Base-by-base conservation (phyloP, 2,888 invertebrate species). In the Diloba caeruleocephala region DNA sequence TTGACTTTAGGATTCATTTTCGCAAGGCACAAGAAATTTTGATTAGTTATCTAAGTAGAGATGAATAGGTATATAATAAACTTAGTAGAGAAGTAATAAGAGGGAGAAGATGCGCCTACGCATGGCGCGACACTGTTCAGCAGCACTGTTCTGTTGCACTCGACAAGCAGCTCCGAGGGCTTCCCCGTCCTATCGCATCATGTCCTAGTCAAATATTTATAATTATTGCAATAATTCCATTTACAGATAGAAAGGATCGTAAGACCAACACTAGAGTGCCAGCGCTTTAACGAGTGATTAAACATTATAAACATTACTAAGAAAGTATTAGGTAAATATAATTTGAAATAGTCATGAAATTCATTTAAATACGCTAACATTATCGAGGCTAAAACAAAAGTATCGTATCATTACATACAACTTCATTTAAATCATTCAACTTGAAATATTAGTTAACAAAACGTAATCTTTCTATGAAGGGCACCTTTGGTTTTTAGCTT, bases 401-500 rank as follows among this genome's bases (percentile, higher is more conserved):
- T 88, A 87, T 89, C 83, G 87, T 89, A 86, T 88, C 76, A 89
- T 90, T 90, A 90, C 82, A 87, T 89, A 92, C 92, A 92, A 92
- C 85, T 91, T 88, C 84, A 88, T 90, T 89, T 85, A 90, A 91
- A 91, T 88, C 85, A 92, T 90, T 91, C 84, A 92, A 92, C 92
- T 91, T 90, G 92, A 92, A 91, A 90, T 89, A 92, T 91, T 87
- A 88, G 88, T 88, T 87, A 93, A 93, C 92, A 93, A 90, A 93
- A 93, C 92, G 92, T 92, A 92, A 91, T 92, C 89, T 88, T 91
- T 92, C 90, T 93, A 92, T 94, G 95, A 95, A 96, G 96, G 96
- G 96, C 96, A 96, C 96, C 96, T 96, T 96, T 96, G 96, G 96
- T 96, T 96, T 96, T 95, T 95, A 96, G 96, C 96, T 96, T 96